phyloP scores from a whole-genome alignment of 2,888 invertebrate genomes.

The Lithophane ornitopus region DNA sequence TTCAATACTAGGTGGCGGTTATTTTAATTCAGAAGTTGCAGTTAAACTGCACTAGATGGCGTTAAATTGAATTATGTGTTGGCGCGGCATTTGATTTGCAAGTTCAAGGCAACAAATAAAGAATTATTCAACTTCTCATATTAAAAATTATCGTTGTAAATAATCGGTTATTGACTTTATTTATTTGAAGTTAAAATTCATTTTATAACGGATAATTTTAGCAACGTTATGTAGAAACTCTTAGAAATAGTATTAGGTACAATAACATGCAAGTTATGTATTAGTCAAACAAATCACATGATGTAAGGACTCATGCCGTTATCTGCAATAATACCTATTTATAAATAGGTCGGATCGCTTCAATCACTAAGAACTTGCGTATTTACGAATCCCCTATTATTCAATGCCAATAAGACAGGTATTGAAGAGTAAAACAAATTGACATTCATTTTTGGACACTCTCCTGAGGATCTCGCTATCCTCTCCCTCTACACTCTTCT shows the following conservation, averaged over 20 bases:
- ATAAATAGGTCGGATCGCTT: slow-evolving; percentile 1
- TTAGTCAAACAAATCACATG: slow-evolving; percentile 5
- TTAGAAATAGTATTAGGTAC: background rate
- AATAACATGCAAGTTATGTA: background rate
- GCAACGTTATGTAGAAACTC: background rate
- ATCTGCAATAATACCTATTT: slow-evolving; percentile 12
- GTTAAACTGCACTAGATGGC: slow-evolving; percentile 32
- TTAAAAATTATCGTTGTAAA: background rate
- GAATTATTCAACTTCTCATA: slow-evolving; percentile 1
- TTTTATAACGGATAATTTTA: slow-evolving; percentile 23
- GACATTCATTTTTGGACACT: background rate
- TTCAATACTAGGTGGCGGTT: slow-evolving; percentile 40
- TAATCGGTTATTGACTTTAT: slow-evolving; percentile 4
- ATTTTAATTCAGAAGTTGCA: slow-evolving; percentile 9
- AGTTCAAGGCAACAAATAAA: slow-evolving; percentile 16
- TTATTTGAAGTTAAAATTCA: slow-evolving; percentile 14
- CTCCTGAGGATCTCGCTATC: background rate
- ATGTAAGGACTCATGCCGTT: background rate
- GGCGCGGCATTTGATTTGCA: slow-evolving; percentile 10
- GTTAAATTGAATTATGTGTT: background rate
- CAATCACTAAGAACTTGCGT: background rate
- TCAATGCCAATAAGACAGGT: background rate
- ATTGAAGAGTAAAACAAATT: background rate
- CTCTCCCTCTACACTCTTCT: background rate
- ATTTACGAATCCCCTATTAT: background rate